Base-by-base conservation (phyloP, 92 coral and sea anemone species). In the Meandrina meandrites region DNA sequence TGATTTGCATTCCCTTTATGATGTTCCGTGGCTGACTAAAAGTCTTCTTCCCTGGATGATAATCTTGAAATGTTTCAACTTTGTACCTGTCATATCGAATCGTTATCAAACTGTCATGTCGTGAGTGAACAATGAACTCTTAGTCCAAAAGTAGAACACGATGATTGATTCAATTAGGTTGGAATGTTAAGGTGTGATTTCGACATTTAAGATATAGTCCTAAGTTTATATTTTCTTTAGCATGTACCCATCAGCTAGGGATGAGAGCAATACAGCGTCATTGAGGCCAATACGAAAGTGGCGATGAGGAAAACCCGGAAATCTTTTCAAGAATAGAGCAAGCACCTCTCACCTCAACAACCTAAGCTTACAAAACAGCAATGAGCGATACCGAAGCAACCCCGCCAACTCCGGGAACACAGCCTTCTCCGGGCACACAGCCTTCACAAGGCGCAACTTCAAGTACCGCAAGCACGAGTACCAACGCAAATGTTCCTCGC, bases 401-500 rank as follows among this genome's bases (percentile, higher is more conserved):
- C 56, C 56, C 56, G 56, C 56, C 0, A 50, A 50, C 56, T 50
- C 56, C 56, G 8, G 56, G 76, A 70, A n/a, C n/a, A n/a, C n/a
- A n/a, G n/a, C n/a, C n/a, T n/a, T n/a, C n/a, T n/a, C n/a, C n/a
- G n/a, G n/a, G n/a, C n/a, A n/a, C 37, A 70, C 35, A 28, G 34
- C 35, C 18, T 66, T 22, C 30, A 66, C 27, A 66, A 66, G 30
- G 64, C 66, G 40, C 19, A 8, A 68, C 64, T 9, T 8, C 81
- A 50, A 66, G 16, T 30, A 24, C 66, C 51, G 50, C 79, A 24
- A 74, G 47, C n/a, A 78, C 58, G 56, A 51, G 45, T 53, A 84
- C 70, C 50, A 62, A 71, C 45, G 62, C 47, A 58, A 66, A 53
- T 56, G 69, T 72, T 8, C 94, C 88, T 17, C 68, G 91, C 53